Base-by-base conservation (phyloP, 2,113 vertebrate species). In the Lipotes vexillifer region DNA sequence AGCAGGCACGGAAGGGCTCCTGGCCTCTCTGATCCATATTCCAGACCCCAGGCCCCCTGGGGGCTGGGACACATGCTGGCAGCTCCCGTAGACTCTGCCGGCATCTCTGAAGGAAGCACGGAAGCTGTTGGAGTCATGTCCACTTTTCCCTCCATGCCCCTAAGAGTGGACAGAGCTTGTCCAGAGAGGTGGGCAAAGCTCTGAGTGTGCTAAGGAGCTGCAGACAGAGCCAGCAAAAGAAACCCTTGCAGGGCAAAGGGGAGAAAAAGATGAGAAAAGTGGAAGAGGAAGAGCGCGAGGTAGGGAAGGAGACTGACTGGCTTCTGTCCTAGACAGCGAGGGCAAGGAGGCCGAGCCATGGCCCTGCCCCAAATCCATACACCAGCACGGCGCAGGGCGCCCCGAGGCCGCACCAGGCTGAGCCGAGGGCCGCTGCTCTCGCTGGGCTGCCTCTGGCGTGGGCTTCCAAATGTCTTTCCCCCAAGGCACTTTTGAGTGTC, bases 221-320 rank as follows among this genome's bases (percentile, higher is more conserved):
- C 63, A 88, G 92, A 87, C 63, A 88, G 92, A 87, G 81, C 77
- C 84, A 78, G 77, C 46, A 82, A 95, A 81, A 92, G 77, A 95
- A 65, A 68, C 63, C 46, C 41, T 85, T 7, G 1, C 11, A 52
- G 86, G 77, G 61, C 25, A 59, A 46, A 72, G 74, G 15, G 69
- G 52, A 17, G 49, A 96, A 84, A 74, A 55, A 83, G 59, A 92
- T 0, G 8, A 65, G 75, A 71, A 93, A 80, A 97, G 92, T 1
- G 1, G 38, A 46, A 96, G 36, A 78, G 93, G 33, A 75, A 80
- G 78, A 59, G 44, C 21, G 86, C 85, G n/a, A 93, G 52, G 44
- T 74, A 93, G 38, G 66, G 78, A 49, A 81, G 52, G 95, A 66
- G 84, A 61, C 44, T 13, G 84, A 61, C 44, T 13, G 6, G 31